A percentile compares a stretch with the other conserved stretches of the same genome.
Conservation (phyloP, 2,797 vertebrate species). For the Sebastes steindachneri region DNA sequence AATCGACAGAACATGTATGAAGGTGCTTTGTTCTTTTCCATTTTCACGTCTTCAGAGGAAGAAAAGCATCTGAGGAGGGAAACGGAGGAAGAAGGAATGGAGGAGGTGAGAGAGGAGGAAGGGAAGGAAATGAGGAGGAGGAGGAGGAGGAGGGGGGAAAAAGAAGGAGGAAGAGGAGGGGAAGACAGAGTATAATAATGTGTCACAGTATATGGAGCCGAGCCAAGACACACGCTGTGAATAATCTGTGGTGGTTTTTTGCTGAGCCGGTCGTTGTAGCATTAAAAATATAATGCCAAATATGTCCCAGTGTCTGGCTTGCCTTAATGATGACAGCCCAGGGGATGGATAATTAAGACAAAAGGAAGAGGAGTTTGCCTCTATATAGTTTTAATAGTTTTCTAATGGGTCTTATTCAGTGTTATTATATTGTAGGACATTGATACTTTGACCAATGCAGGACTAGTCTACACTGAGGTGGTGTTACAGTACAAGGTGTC, state of each 20-base stretch:
- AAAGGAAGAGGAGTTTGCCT: slow-evolving; percentile 45
- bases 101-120: slow-evolving; percentile 25
- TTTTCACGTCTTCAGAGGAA: slow-evolving; percentile 36
- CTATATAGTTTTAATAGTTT: slow-evolving; percentile 47
- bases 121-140: background rate
- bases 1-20: slow-evolving; percentile 64
- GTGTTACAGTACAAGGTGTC: background rate
- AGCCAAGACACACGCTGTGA: slow-evolving; percentile 74
- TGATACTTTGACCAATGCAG: background rate
- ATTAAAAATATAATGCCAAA: slow-evolving; percentile 77
- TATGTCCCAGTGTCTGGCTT: slow-evolving; percentile 70
- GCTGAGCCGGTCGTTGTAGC: slow-evolving; percentile 76
- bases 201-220: slow-evolving; percentile 71
- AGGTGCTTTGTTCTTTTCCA: slow-evolving; percentile 47
- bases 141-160: background rate
- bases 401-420: slow-evolving; percentile 28
- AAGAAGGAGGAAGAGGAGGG: slow-evolving; percentile 13
- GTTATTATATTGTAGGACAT: slow-evolving; percentile 5
- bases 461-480: background rate
- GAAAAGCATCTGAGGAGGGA: slow-evolving; percentile 22
- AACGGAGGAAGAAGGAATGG: slow-evolving; percentile 18
- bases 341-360: slow-evolving; percentile 72
- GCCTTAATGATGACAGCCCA: slow-evolving; percentile 71
- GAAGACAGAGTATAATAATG: slow-evolving; percentile 61
- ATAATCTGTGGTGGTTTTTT: slow-evolving; percentile 74